A percentile compares a stretch with the other conserved stretches of the same genome.
These are phyloP conservation scores for Ectropis crepuscularia DNA, from an alignment of 2,888 invertebrate genomes.

Conservation along the genomic window DNA sequence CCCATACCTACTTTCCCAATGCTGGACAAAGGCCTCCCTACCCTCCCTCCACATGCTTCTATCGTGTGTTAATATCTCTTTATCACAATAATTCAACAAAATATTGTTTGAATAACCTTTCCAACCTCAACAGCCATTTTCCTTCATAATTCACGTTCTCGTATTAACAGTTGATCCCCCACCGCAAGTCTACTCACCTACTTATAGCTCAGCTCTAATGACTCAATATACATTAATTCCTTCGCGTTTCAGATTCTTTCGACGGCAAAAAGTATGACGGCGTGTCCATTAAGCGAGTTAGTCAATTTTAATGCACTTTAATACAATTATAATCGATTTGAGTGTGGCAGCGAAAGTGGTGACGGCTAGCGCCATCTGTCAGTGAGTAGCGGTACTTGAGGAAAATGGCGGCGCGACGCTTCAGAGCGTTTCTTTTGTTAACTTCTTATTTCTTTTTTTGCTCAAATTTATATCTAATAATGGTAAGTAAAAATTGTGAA, in stretches of 20 bases:
- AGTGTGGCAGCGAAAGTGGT: slow-evolving; percentile 6
- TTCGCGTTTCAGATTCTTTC: slow-evolving; percentile 37
- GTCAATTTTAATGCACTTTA: slow-evolving; percentile 54
- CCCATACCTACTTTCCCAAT: no score
- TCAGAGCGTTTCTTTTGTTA: neutral
- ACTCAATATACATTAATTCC: slow-evolving; percentile 48
- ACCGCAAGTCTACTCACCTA: slow-evolving; percentile 8
- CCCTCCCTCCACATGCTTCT: no score
- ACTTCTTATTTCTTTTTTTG: neutral
- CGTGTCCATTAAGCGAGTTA: slow-evolving; percentile 31
- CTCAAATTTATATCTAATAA: neutral
- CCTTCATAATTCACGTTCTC: slow-evolving; percentile 9
- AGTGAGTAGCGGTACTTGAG: slow-evolving; percentile 59
- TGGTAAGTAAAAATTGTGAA: no score
- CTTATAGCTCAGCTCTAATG: slow-evolving; percentile 41
- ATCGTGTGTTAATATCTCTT: no score
- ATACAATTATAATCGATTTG: slow-evolving; percentile 63
- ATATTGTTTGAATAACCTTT: no score
- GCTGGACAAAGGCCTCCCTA: no score
- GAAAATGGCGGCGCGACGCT: slow-evolving; percentile 8
- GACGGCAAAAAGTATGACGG: slow-evolving; percentile 34
- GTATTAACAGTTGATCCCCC: slow-evolving; percentile 7
- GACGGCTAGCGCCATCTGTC: slow-evolving; percentile 65
- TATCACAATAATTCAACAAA: no score
- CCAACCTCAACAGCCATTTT: slow-evolving; percentile 13